phyloP scores from a whole-genome alignment of 2,888 invertebrate species.

The Malachius bipustulatus region DNA sequence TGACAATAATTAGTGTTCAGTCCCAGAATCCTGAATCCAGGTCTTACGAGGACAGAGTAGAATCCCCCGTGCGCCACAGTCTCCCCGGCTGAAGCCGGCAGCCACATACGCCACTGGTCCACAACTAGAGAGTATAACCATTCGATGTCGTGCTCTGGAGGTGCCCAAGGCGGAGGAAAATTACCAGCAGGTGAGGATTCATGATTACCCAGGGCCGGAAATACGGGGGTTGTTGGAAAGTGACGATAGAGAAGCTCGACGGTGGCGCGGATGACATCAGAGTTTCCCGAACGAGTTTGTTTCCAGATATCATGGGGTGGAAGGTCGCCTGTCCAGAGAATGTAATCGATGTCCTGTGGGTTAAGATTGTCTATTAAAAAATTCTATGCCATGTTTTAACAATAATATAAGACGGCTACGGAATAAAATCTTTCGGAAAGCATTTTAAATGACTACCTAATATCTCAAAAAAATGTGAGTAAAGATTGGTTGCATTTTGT shows the following conservation, averaged over 20 bases:
- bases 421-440: too few species aligned
- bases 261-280: constrained; percentile 70
- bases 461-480: too few species aligned
- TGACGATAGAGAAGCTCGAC: constrained; percentile 68
- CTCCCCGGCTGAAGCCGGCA: constrained; percentile 70
- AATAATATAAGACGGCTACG: too few species aligned
- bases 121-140: constrained; percentile 88
- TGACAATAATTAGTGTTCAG: constrained; percentile 94
- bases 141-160: constrained; percentile 64
- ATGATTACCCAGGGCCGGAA: constrained; percentile 91
- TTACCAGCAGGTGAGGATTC: constrained; percentile 94
- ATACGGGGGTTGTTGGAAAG: constrained; percentile 85
- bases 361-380: background rate
- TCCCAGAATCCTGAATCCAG: constrained; percentile 82
- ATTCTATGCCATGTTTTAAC: too few species aligned
- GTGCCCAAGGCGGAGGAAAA: constrained; percentile 77
- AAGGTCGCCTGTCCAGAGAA: constrained; percentile 92
- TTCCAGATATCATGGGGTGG: constrained; percentile 95
- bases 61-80: constrained; percentile 79
- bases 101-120: constrained; percentile 81
- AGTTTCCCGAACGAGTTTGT: constrained; percentile 74
- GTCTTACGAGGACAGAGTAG: constrained; percentile 80
- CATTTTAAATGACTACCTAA: too few species aligned
- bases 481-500: too few species aligned
- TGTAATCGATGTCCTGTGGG: constrained; percentile 76